phyloP scores from a whole-genome alignment of 2,113 vertebrate species.

The Felis catus region F.catus_Fca126_mat1.0 CM031420.1:95044001-95044500 shows the following conservation, averaged over 20 bases:
- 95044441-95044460: slow-evolving; percentile 49
- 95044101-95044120: slow-evolving; percentile 68
- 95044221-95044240: slow-evolving; percentile 74
- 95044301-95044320: slow-evolving; percentile 21
- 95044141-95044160: slow-evolving; percentile 70
- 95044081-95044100: slow-evolving; percentile 72
- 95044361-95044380: slow-evolving; percentile 64
- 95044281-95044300: slow-evolving; percentile 64
- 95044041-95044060: slow-evolving; percentile 71
- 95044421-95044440: slow-evolving; percentile 55
- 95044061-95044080: slow-evolving; percentile 47
- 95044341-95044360: slow-evolving; percentile 57
- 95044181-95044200: slow-evolving; percentile 73
- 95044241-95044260: slow-evolving; percentile 58
- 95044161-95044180: slow-evolving; percentile 77
- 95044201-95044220: slow-evolving; percentile 76
- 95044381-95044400: slow-evolving; percentile 68
- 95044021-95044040: slow-evolving; percentile 56
- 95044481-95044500: slow-evolving; percentile 67
- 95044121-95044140: slow-evolving; percentile 63
- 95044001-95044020: slow-evolving; percentile 62
- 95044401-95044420: slow-evolving; percentile 74
- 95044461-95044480: slow-evolving; percentile 34
- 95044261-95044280: slow-evolving; percentile 53
- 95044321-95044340: slow-evolving; percentile 14